A percentile compares a stretch with the other conserved stretches of the same genome.
Conservation (phyloP, 2,113 vertebrate genomes). For the Eulemur rufifrons region DNA sequence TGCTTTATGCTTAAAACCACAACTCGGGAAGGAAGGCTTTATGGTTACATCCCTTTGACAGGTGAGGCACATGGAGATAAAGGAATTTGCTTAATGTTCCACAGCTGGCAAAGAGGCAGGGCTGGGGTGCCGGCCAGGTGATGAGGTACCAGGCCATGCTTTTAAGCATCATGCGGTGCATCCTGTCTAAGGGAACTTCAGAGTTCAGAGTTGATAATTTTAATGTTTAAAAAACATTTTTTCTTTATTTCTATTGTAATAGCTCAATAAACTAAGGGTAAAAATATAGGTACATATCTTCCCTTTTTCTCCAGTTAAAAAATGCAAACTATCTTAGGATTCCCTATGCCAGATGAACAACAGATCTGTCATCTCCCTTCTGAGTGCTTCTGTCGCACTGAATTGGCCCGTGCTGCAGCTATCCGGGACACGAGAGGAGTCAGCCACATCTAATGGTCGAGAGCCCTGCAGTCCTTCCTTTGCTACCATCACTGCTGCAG, state of each 20-base stretch:
- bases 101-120: neutral
- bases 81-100: neutral
- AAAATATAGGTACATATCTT: neutral
- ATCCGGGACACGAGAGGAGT: neutral
- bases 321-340: neutral
- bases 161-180: neutral
- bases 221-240: neutral
- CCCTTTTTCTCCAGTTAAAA: slow-evolving; percentile 26
- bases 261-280: neutral
- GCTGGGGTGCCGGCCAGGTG: neutral
- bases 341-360: neutral
- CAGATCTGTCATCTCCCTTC: neutral
- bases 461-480: neutral
- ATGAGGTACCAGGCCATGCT: neutral
- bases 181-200: neutral
- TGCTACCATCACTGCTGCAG: neutral
- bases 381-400: neutral
- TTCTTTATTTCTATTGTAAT: neutral
- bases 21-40: neutral
- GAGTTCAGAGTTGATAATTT: neutral
- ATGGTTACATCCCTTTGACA: neutral
- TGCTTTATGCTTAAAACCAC: neutral
- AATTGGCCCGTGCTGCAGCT: neutral
- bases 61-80: neutral
- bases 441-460: neutral